Percentiles rank a stretch among this genome's conserved stretches.
These are phyloP conservation scores for Caenorhabditis uteleia DNA, from an alignment of 2,888 invertebrate genomes.

Conservation along the genomic window DNA sequence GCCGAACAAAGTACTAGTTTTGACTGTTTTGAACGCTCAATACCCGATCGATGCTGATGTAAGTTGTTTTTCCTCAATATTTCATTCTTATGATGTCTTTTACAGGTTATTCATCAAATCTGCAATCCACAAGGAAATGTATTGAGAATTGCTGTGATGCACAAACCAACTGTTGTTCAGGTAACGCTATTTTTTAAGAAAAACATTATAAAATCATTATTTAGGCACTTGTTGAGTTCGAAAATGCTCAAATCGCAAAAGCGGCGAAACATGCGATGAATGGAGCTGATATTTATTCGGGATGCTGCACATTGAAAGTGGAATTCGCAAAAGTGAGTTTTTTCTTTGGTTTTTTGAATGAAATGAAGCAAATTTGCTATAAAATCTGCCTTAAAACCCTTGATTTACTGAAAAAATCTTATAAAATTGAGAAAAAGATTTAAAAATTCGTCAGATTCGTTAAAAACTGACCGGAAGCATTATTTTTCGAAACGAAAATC, in stretches of 20 bases:
- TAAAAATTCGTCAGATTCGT: too few species aligned
- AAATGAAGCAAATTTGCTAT: too few species aligned
- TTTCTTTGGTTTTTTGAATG: conserved; percentile 8
- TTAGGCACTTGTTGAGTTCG: conserved; percentile 77
- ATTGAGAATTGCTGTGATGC: conserved; percentile 86
- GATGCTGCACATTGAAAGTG: conserved; percentile 97
- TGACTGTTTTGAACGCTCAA: conserved; percentile 96
- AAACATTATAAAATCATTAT: too few species aligned
- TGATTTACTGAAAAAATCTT: too few species aligned
- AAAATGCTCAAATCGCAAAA: conserved; percentile 89
- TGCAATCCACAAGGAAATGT: conserved; percentile 93
- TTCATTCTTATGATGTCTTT: not conserved
- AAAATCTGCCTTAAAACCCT: too few species aligned
- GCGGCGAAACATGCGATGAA: conserved; percentile 91
- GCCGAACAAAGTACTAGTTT: conserved; percentile 93
- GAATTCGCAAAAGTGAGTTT: conserved; percentile 92
- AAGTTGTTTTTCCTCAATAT: too few species aligned
- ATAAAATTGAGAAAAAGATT: too few species aligned
- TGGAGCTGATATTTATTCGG: conserved; percentile 98
- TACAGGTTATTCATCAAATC: conserved; percentile 91
- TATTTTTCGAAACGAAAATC: too few species aligned
- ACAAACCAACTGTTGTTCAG: conserved; percentile 48
- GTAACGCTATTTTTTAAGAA: too few species aligned
- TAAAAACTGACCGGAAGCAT: too few species aligned
- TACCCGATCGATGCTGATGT: conserved; percentile 91